Evolutionary conservation across 2,797 vertebrate genomes (phyloP), one percentile per base, ranked within the genome.

Genomic region (Leuciscus waleckii): DNA sequence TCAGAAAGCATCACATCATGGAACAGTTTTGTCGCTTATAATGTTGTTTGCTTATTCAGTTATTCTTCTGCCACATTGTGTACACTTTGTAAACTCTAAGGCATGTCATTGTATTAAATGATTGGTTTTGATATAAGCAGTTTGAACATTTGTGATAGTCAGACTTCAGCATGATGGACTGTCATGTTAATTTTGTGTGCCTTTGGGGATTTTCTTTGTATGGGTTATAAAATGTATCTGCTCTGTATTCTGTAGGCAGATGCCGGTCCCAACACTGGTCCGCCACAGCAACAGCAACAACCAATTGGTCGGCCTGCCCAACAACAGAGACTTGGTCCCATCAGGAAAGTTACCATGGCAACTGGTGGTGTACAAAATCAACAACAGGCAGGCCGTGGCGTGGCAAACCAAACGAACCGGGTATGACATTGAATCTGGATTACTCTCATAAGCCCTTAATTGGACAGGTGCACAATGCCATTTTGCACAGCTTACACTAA

Each of bases 311-410:
- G 92, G 85, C 71, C 91, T 1, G 73, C 84, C 74, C 39, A 91
- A 49, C 92, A 91, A 2, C 82, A 89, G 87, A 96, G 95, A 91
- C 96, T 93, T 91, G 94, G 94, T 77, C 90, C 95, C 83, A 92
- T 95, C 83, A 95, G 97, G 92, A 99, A 97, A 95, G 96, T 99
- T 90, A 97, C 97, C 23, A 93, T 98, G 94, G 95, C 94, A 89
- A 95, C 94, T 84, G 93, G 93, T 82, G 92, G 89, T 29, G 74
- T 78, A 32, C 89, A 80, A 41, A 89, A 83, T 74, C 89, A 81
- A 67, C 94, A 94, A 69, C 95, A 93, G 81, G 92, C 88, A 91
- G 96, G 93, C 91, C 97, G 94, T 86, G 96, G 93, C 92, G 90
- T 93, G 81, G 93, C 91, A 94, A 94, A 91, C 94, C 95, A 92